Conservation (phyloP, 64 coral and sea anemone genomes). For the Cladopsammia gracilis region DNA sequence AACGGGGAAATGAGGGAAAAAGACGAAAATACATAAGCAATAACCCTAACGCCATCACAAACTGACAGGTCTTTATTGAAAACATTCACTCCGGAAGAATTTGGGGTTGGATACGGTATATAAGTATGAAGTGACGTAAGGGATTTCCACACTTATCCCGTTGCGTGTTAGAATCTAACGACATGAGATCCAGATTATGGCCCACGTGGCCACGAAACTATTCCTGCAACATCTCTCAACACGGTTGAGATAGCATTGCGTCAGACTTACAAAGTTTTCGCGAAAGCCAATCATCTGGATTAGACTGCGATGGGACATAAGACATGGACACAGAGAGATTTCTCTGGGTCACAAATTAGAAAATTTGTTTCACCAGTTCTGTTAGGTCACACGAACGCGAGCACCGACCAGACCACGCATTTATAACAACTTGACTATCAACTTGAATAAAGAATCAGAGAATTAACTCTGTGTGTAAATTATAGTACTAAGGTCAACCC, state of each 20-base stretch:
- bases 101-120: slow-evolving; percentile 2
- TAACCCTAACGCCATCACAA: background rate
- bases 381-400: background rate
- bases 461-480: too few relatives aligned
- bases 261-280: slow-evolving; percentile 7
- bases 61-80: slow-evolving; percentile 27
- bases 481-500: too few relatives aligned
- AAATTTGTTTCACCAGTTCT: background rate
- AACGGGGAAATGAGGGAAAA: slow-evolving; percentile 3
- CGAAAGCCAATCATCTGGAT: slow-evolving; percentile 39
- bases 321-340: background rate
- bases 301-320: slow-evolving; percentile 28
- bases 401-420: slow-evolving; percentile 12
- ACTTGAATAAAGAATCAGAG: background rate
- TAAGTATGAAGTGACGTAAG: slow-evolving; percentile 47
- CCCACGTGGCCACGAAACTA: slow-evolving; percentile 31
- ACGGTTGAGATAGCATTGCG: background rate
- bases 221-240: slow-evolving; percentile 13
- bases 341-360: background rate
- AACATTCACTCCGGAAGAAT: slow-evolving; percentile 26
- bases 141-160: background rate
- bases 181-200: slow-evolving; percentile 37
- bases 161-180: slow-evolving; percentile 58
- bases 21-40: slow-evolving; percentile 24
- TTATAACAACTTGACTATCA: slow-evolving; percentile 21